Percentiles rank a stretch among this genome's conserved stretches.
These are phyloP conservation scores for Eristalis intricaria DNA, from an alignment of 2,888 invertebrate species.

Conservation along the genomic window DNA sequence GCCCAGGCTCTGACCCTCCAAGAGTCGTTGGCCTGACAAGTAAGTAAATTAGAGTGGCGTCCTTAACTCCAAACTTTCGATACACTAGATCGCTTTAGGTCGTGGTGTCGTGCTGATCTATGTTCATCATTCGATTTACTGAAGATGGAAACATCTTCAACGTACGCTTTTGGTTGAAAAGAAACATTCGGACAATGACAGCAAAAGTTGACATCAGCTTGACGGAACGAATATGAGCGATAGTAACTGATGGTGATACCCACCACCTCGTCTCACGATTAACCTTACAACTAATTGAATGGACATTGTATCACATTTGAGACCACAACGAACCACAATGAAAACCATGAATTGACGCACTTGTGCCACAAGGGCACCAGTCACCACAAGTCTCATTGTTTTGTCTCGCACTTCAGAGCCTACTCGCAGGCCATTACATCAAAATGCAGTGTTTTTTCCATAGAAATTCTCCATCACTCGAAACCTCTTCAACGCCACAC, in stretches of 20 bases:
- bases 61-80: no score
- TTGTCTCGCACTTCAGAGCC: constrained; percentile 6
- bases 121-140: no score
- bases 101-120: no score
- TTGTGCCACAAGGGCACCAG: constrained; percentile 11
- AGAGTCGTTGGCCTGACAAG: no score
- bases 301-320: neutral
- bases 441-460: constrained; percentile 28
- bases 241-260: neutral
- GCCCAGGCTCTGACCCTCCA: no score
- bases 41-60: no score
- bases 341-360: neutral
- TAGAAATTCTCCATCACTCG: constrained; percentile 23
- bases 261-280: neutral
- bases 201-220: no score
- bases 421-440: constrained; percentile 21
- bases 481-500: constrained; percentile 30
- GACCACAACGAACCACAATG: neutral
- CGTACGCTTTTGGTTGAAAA: no score
- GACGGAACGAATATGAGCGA: no score
- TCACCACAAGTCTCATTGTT: constrained; percentile 17
- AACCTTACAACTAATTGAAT: neutral
- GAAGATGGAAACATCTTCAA: no score
- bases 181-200: no score
- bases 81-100: no score